These are phyloP conservation scores for Drosophila aff. DNA, from an alignment of 1,140 invertebrate genomes.

Conservation along the genomic window DNA sequence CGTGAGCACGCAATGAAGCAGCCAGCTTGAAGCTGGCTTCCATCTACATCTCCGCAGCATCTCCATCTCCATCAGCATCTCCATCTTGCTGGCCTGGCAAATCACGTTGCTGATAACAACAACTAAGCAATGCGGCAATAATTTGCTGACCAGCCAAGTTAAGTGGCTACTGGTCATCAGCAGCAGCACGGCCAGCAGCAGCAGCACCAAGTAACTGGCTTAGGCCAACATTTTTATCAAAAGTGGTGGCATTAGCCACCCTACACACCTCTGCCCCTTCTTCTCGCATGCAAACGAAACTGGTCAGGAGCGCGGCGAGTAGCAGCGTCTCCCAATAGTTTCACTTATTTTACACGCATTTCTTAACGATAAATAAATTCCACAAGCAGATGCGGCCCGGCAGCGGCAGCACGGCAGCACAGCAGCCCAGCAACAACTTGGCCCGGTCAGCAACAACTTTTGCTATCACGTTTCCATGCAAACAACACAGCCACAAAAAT, in stretches of 20 bases:
- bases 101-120: conserved; percentile 80
- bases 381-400: conserved; percentile 74
- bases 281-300: conserved; percentile 48
- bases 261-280: conserved; percentile 4
- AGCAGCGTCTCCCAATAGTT: conserved; percentile 73
- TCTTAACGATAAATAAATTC: conserved; percentile 83
- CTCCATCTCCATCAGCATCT: conserved; percentile 30
- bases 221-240: conserved; percentile 81
- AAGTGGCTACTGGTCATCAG: conserved; percentile 78
- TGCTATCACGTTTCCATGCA: conserved; percentile 81
- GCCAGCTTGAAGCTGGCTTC: conserved; percentile 45
- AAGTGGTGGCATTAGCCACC: conserved; percentile 75
- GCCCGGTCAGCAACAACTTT: conserved; percentile 71
- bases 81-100: conserved; percentile 56
- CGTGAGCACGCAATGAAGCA: conserved; percentile 65
- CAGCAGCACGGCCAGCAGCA: conserved; percentile 27
- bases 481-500: conserved; percentile 59
- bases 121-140: conserved; percentile 80
- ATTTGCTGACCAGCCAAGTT: conserved; percentile 64
- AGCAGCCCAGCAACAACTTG: conserved; percentile 40
- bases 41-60: conserved; percentile 37
- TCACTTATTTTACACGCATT: conserved; percentile 83
- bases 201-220: conserved; percentile 61
- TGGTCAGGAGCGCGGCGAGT: conserved; percentile 56
- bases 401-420: not conserved